Conservation (phyloP, 2,113 vertebrate species). For the Notiomystis cincta region DNA sequence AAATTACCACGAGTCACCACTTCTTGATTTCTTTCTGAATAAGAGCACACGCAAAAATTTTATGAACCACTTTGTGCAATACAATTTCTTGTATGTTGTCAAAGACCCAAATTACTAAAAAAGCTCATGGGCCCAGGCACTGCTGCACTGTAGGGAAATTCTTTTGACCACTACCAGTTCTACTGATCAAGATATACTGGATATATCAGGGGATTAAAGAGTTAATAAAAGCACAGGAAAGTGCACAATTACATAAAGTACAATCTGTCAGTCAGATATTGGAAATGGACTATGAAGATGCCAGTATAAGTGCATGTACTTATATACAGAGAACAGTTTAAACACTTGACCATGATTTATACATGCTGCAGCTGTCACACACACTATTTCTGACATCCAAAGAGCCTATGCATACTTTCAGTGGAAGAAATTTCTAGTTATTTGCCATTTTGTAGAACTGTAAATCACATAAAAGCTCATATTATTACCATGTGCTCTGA, state of each 20-base stretch:
- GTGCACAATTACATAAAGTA: not conserved
- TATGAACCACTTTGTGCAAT: not conserved
- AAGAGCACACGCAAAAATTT: rapidly evolving
- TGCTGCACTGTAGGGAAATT: not conserved
- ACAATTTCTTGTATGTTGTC: not conserved
- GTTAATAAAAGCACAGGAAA: conserved; percentile 31
- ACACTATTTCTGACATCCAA: conserved; percentile 5
- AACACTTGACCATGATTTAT: conserved; percentile 27
- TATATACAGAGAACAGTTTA: conserved; percentile 28
- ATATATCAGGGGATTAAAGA: not conserved
- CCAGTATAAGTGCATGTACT: conserved; percentile 24
- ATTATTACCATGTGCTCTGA: conserved; percentile 53
- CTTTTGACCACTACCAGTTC: not conserved
- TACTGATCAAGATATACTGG: not conserved
- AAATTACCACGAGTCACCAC: not conserved
- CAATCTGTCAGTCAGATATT: conserved; percentile 24
- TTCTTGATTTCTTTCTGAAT: not conserved
- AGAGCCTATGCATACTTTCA: conserved; percentile 13
- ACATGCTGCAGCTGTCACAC: not conserved
- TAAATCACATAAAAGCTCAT: conserved; percentile 65
- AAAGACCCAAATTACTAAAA: not conserved
- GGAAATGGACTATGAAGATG: conserved; percentile 37
- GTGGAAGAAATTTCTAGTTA: conserved; percentile 57
- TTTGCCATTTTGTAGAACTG: conserved; percentile 58
- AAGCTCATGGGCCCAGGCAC: rapidly evolving